These are phyloP conservation scores for Cuculus canorus DNA, from an alignment of 2,797 vertebrate species.

Conservation along the genomic window DNA sequence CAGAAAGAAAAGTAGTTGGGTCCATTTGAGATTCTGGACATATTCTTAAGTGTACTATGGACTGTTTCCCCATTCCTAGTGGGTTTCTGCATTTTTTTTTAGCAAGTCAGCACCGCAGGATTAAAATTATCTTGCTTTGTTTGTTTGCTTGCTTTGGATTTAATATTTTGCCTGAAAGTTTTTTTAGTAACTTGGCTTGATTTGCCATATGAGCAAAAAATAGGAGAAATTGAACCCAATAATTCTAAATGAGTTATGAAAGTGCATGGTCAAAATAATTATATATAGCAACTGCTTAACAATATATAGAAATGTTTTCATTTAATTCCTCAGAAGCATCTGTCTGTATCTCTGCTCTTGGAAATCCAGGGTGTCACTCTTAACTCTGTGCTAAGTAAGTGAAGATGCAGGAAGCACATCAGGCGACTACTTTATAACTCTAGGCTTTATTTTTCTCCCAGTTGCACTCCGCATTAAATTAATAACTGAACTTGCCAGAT, in stretches of 20 bases:
- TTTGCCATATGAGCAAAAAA: not conserved
- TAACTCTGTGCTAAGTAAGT: not conserved
- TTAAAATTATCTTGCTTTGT: not conserved
- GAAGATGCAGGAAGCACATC: not conserved
- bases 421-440: conserved; percentile 17
- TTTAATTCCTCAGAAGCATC: not conserved
- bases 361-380: not conserved
- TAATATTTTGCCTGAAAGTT: not conserved
- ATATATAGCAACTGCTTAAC: not conserved
- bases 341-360: not conserved
- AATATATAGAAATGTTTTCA: not conserved
- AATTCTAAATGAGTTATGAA: not conserved
- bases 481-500: not conserved
- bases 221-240: not conserved
- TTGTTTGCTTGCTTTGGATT: not conserved
- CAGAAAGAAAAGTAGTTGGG: not conserved
- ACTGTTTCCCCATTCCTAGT: not conserved
- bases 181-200: not conserved
- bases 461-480: not conserved
- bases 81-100: not conserved
- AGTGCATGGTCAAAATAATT: not conserved
- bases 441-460: not conserved
- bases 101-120: not conserved
- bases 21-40: not conserved
- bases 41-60: not conserved